phyloP scores from a whole-genome alignment of 92 coral and sea anemone species.

The Scolanthus callimorphus region DNA sequence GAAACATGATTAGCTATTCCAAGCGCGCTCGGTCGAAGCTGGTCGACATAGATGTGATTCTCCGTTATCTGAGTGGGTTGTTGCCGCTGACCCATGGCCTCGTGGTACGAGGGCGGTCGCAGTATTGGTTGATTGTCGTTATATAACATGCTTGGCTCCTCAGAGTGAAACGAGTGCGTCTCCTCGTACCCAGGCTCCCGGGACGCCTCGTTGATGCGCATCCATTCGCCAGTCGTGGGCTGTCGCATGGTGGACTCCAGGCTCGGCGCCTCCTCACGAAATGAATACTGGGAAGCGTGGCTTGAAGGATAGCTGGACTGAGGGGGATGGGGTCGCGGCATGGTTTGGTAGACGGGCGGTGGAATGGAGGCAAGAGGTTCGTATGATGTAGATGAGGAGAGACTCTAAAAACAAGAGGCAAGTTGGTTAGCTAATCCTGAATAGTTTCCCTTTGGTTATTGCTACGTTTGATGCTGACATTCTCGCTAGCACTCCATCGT shows the following conservation, averaged over 20 bases:
- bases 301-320: constrained; percentile 33
- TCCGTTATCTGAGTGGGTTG: constrained; percentile 37
- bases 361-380: constrained; percentile 66
- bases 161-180: constrained; percentile 71
- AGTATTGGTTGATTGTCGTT: constrained; percentile 31
- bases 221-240: constrained; percentile 57
- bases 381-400: constrained; percentile 31
- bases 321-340: constrained; percentile 29
- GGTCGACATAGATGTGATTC: constrained; percentile 51
- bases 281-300: constrained; percentile 61
- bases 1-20: constrained; percentile 27
- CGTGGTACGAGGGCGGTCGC: constrained; percentile 81
- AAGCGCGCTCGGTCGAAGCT: constrained; percentile 25
- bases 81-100: constrained; percentile 61
- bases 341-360: constrained; percentile 45
- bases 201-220: constrained; percentile 39
- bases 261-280: constrained; percentile 85
- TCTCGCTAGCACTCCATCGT: too few relatives aligned
- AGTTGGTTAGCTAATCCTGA: background rate
- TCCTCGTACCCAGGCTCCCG: constrained; percentile 40
- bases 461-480: too few relatives aligned
- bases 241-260: constrained; percentile 47
- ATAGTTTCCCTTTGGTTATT: too few relatives aligned
- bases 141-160: constrained; percentile 70
- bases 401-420: constrained; percentile 4